Conservation (phyloP, 1,140 invertebrate genomes). For the Brachionus sp. region DNA sequence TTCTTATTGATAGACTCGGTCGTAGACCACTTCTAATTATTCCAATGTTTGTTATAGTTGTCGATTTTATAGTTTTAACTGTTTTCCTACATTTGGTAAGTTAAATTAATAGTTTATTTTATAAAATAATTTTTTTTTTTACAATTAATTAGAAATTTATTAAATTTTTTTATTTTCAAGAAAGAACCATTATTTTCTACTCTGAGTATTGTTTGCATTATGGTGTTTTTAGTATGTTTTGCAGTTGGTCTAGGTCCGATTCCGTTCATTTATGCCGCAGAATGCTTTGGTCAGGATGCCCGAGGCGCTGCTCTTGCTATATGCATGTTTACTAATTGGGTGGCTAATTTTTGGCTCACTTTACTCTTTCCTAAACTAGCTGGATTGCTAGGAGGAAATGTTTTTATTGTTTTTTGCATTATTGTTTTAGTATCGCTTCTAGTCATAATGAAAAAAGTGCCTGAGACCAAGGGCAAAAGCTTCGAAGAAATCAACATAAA, state of each 20-base stretch:
- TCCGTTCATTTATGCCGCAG: conserved; percentile 35
- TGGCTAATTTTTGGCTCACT: conserved; percentile 14
- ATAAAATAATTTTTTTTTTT: not conserved
- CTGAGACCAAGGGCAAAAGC: conserved; percentile 34
- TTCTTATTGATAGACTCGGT: conserved; percentile 49
- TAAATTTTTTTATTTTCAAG: not conserved
- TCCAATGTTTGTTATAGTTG: conserved; percentile 9
- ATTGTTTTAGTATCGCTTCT: conserved; percentile 1
- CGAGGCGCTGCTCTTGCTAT: not conserved
- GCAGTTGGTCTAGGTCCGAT: conserved; percentile 42
- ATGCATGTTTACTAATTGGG: conserved; percentile 13
- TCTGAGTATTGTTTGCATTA: conserved; percentile 30
- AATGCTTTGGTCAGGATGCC: conserved; percentile 6
- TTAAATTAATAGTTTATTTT: not conserved
- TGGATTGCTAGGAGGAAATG: not conserved
- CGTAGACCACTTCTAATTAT: conserved; percentile 47
- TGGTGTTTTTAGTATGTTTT: conserved; percentile 35
- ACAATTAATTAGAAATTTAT: not conserved
- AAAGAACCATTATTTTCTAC: not conserved
- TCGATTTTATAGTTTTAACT: conserved; percentile 32
- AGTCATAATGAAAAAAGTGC: conserved; percentile 61
- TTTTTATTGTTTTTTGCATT: not conserved
- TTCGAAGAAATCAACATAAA: conserved; percentile 49
- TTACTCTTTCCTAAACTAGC: not conserved
- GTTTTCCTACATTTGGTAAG: not conserved